phyloP scores from a whole-genome alignment of 2,888 invertebrate genomes.

The Euzophera pinguis region DNA sequence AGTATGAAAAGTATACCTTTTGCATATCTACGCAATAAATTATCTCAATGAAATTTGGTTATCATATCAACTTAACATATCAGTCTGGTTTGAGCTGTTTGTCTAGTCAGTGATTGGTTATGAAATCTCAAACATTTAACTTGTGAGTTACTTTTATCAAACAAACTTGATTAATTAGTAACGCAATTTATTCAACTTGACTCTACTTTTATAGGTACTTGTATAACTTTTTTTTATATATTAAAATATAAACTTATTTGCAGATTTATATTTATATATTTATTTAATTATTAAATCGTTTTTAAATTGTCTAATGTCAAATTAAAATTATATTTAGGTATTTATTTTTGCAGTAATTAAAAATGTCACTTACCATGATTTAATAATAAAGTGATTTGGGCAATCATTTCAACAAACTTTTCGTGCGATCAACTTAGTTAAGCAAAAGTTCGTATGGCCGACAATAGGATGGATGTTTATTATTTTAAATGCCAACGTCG shows the following conservation, averaged over 20 bases:
- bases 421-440: too few species aligned
- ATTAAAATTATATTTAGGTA: neutral
- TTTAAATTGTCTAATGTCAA: too few species aligned
- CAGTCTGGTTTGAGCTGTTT: neutral
- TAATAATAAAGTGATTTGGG: neutral
- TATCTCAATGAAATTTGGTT: neutral
- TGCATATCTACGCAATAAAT: neutral
- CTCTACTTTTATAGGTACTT: too few species aligned
- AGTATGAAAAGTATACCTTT: neutral
- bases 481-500: too few species aligned
- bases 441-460: too few species aligned
- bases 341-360: neutral
- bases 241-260: too few species aligned
- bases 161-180: too few species aligned
- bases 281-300: neutral
- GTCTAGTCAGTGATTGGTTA: neutral
- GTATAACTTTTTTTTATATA: neutral
- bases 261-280: neutral
- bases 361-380: neutral
- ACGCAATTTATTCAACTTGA: too few species aligned
- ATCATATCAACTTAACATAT: constrained; percentile 1
- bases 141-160: neutral
- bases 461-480: too few species aligned
- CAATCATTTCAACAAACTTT: too few species aligned
- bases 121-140: neutral